Conservation (phyloP, 2,113 vertebrate genomes). For the Tragelaphus strepsiceros region DNA sequence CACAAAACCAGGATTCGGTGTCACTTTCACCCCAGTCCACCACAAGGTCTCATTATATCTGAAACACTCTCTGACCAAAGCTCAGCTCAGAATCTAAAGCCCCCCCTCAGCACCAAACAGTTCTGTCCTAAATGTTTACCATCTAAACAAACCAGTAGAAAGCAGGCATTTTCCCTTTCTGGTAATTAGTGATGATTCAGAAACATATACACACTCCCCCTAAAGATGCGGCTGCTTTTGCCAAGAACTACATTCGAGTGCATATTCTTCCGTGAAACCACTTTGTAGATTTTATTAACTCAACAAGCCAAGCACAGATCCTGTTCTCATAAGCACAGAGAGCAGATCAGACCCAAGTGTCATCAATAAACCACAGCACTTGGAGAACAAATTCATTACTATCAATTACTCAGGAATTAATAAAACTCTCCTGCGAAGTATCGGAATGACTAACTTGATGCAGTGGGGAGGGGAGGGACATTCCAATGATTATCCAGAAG, state of each 20-base stretch:
- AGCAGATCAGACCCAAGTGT: not conserved
- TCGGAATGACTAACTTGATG: constrained; percentile 19
- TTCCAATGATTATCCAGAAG: not conserved
- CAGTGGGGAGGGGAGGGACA: not conserved
- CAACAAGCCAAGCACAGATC: constrained; percentile 31
- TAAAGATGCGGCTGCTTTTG: not conserved
- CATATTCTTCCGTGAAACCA: constrained; percentile 19
- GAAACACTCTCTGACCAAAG: not conserved
- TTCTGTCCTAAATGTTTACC: not conserved
- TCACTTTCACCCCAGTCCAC: not conserved
- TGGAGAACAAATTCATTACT: constrained; percentile 52
- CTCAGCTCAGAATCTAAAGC: not conserved
- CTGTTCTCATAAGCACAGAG: not conserved
- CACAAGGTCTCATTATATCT: not conserved
- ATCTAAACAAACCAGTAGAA: not conserved
- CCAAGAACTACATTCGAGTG: not conserved
- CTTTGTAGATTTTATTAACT: constrained; percentile 57
- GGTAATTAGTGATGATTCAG: constrained; percentile 3
- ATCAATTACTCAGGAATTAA: constrained; percentile 43
- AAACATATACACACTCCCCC: not conserved
- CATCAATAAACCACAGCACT: constrained; percentile 44
- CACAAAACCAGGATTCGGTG: not conserved
- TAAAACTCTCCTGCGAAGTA: constrained; percentile 27
- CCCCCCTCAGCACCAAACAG: not conserved
- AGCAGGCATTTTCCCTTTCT: not conserved